phyloP scores from a whole-genome alignment of 1,140 invertebrate species.

The Apis cerana region DNA sequence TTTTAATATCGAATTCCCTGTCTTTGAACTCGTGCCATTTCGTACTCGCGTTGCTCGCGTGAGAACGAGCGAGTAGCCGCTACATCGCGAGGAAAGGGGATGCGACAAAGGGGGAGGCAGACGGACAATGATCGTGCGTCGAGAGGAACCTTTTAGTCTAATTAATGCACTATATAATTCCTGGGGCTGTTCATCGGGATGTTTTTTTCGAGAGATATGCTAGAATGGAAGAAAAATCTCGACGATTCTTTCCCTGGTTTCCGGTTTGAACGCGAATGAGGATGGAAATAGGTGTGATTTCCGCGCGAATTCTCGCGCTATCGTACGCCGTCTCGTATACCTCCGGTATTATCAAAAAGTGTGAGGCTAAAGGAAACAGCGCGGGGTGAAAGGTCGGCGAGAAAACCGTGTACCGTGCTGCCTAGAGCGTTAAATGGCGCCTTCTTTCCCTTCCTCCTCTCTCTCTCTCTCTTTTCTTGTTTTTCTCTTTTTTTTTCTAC shows the following conservation, averaged over 20 bases:
- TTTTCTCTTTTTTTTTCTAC: not conserved
- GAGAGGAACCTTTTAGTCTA: constrained; percentile 72
- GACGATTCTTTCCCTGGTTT: not conserved
- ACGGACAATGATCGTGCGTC: constrained; percentile 14
- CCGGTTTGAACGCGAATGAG: not conserved
- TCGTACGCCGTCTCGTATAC: constrained; percentile 34
- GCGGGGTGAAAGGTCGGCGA: constrained; percentile 60
- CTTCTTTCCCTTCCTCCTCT: constrained; percentile 48
- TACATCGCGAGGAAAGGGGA: not conserved
- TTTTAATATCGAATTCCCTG: constrained; percentile 70
- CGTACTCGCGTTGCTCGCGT: not conserved
- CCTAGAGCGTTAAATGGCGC: constrained; percentile 67
- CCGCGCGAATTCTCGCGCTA: constrained; percentile 30
- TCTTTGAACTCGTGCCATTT: constrained; percentile 39
- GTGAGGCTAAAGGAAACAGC: constrained; percentile 49
- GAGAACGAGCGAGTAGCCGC: not conserved
- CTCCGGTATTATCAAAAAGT: constrained; percentile 63
- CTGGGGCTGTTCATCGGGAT: not conserved
- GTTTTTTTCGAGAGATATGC: not conserved
- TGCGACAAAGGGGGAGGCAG: not conserved
- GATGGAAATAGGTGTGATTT: constrained; percentile 47
- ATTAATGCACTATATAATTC: constrained; percentile 67
- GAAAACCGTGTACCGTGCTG: constrained; percentile 62
- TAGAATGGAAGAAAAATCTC: too few relatives aligned
- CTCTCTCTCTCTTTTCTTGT: constrained; percentile 23